Base-by-base conservation (phyloP, 2,888 invertebrate genomes). In the Luperina testacea region DNA sequence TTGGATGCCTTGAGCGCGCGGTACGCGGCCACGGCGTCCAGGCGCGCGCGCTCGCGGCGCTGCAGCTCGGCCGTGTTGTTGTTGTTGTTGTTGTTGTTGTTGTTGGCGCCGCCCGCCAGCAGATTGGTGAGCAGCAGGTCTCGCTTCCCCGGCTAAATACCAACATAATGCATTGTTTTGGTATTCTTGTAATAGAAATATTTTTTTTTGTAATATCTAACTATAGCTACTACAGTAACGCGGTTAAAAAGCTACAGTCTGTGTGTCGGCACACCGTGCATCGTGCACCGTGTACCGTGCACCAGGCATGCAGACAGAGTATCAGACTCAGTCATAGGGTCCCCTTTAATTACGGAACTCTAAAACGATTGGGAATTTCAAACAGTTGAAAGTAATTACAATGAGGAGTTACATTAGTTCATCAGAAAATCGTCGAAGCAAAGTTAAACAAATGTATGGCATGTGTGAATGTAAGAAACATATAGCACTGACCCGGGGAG, bases 91-190 rank as follows among this genome's bases (percentile, higher is more conserved):
- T 17, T 27, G 38, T 8, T 38, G 17, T 3, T n/a, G 38, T 3
- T 72, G 48, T 9, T 13, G 38, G 5, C 0, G 87, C 89, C 24
- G 61, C 76, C 79, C 75, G 61, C 51, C 87, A 93, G 89, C 91
- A 95, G 75, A 48, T 84, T 63, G 67, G 73, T 90, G 80, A 95
- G 96, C 75, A 98, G 94, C 79, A 98, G 94, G 78, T 97, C 94
- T 86, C 97, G 98, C 73, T 96, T 97, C 0, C 98, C 98, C 81
- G 98, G 97, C 98, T 98, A 91, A 45, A 69, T 57, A 65, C 15
- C 63, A 45, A 57, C 13, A 81, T 27, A 38, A 75, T 27, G 13
- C 48, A 51, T 75, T 70, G 45, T 42, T 27, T 27, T 74, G 17
- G 24, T 20, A 48, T 45, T 45, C 17, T 3, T 9, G 4, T 3